Conservation (phyloP, 1,140 invertebrate species). For the Drosophila tropicalis region DNA sequence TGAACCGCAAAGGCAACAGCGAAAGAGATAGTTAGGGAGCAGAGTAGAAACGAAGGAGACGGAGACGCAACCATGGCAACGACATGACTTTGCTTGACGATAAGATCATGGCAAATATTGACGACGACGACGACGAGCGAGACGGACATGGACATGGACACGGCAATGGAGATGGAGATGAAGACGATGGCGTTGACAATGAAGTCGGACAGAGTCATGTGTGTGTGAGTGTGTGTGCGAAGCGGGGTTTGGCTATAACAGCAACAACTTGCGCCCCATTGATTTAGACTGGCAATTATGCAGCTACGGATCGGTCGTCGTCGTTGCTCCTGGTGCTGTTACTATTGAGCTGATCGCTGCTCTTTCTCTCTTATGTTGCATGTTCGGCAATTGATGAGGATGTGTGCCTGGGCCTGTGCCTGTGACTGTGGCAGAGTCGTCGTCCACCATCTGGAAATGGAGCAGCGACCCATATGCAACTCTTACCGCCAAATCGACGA, state of each 20-base stretch:
- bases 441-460: slow-evolving; percentile 66
- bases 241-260: slow-evolving; percentile 46
- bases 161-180: slow-evolving; percentile 27
- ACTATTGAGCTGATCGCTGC: slow-evolving; percentile 28
- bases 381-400: slow-evolving; percentile 72
- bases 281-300: slow-evolving; percentile 79
- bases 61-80: slow-evolving; percentile 60
- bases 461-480: slow-evolving; percentile 75
- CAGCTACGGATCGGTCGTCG: slow-evolving; percentile 52
- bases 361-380: slow-evolving; percentile 38
- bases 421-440: slow-evolving; percentile 34
- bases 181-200: slow-evolving; percentile 67
- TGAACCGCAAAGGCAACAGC: slow-evolving; percentile 20
- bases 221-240: slow-evolving; percentile 38
- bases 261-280: slow-evolving; percentile 62
- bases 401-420: slow-evolving; percentile 32
- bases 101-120: slow-evolving; percentile 81
- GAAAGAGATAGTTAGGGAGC: slow-evolving; percentile 9
- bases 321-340: slow-evolving; percentile 37
- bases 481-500: slow-evolving; percentile 37
- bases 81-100: slow-evolving; percentile 76
- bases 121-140: slow-evolving; percentile 52
- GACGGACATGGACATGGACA: slow-evolving; percentile 50
- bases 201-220: slow-evolving; percentile 63
- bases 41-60: neutral